phyloP scores from a whole-genome alignment of 2,888 invertebrate species.

The Alitta virens region DNA sequence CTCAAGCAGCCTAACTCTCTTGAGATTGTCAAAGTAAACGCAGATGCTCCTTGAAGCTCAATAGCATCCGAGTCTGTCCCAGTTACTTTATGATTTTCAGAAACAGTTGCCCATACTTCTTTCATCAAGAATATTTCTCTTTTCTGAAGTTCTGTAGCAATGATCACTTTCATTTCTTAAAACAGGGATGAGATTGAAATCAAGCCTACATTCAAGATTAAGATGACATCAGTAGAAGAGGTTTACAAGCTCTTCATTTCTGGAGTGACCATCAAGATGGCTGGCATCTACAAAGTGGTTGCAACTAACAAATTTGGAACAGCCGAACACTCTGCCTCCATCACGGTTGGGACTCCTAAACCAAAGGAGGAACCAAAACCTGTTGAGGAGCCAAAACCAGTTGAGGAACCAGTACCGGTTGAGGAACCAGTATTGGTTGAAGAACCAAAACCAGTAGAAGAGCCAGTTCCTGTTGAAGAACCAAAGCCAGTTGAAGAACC shows the following conservation, averaged over 20 bases:
- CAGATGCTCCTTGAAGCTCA: too few species aligned
- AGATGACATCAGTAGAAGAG: slow-evolving; percentile 67
- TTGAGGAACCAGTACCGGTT: slow-evolving; percentile 17
- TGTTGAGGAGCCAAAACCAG: slow-evolving; percentile 20
- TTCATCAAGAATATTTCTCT: too few species aligned
- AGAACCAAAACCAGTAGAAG: slow-evolving; percentile 62
- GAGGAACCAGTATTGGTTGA: slow-evolving; percentile 17
- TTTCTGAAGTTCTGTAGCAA: too few species aligned
- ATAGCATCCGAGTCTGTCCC: too few species aligned
- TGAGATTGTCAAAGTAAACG: too few species aligned
- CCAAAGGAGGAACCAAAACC: slow-evolving; percentile 15
- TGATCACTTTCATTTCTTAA: too few species aligned
- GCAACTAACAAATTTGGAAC: slow-evolving; percentile 29
- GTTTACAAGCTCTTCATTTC: slow-evolving; percentile 42
- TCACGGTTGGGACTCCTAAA: slow-evolving; percentile 64
- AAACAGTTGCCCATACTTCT: too few species aligned
- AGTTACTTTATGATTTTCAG: too few species aligned
- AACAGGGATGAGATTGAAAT: slow-evolving; percentile 65
- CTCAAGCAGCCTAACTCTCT: too few species aligned
- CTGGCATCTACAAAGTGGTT: slow-evolving; percentile 50
- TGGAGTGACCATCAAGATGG: slow-evolving; percentile 27
- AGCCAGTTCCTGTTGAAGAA: slow-evolving; percentile 79
- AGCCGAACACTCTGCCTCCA: slow-evolving; percentile 53
- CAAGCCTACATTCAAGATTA: slow-evolving; percentile 73
- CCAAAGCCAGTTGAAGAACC: background rate